Conservation (phyloP, 2,113 vertebrate genomes). For the Gallinago jamesoni region DNA sequence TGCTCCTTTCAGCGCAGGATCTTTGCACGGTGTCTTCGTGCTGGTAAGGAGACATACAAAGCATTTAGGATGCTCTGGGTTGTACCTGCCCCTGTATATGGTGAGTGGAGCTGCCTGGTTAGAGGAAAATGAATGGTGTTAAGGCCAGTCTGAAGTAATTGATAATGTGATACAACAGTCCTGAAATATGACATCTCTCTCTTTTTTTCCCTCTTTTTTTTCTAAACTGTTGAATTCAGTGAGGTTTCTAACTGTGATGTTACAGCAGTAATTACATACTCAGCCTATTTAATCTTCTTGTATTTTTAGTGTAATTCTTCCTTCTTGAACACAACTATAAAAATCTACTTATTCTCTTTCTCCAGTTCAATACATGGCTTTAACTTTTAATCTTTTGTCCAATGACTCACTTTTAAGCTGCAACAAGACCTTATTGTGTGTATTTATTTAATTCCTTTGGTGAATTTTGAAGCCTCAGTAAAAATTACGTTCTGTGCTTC, state of each 20-base stretch:
- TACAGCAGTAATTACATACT: not conserved
- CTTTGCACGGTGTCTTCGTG: not conserved
- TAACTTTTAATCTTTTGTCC: not conserved
- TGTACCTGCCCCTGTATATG: not conserved
- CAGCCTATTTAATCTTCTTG: not conserved
- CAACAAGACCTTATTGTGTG: not conserved
- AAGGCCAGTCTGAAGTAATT: not conserved
- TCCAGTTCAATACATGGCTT: not conserved
- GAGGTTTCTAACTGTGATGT: too few relatives aligned
- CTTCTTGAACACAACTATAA: not conserved
- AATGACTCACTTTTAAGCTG: not conserved
- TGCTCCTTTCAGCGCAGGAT: not conserved
- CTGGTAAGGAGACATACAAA: not conserved
- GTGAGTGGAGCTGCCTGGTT: not conserved
- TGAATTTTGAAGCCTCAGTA: not conserved
- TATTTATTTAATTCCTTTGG: not conserved
- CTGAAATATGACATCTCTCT: not conserved
- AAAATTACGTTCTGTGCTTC: not conserved
- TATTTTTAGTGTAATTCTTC: not conserved
- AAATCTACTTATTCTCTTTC: not conserved
- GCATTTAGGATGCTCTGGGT: not conserved
- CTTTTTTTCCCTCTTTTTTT: not conserved
- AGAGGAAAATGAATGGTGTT: not conserved
- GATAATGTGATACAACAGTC: not conserved
- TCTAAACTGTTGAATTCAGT: not conserved